A percentile compares a stretch with the other conserved stretches of the same genome.
phyloP scores from a whole-genome alignment of 2,797 vertebrate species.

The Lutjanus argentimaculatus region DNA sequence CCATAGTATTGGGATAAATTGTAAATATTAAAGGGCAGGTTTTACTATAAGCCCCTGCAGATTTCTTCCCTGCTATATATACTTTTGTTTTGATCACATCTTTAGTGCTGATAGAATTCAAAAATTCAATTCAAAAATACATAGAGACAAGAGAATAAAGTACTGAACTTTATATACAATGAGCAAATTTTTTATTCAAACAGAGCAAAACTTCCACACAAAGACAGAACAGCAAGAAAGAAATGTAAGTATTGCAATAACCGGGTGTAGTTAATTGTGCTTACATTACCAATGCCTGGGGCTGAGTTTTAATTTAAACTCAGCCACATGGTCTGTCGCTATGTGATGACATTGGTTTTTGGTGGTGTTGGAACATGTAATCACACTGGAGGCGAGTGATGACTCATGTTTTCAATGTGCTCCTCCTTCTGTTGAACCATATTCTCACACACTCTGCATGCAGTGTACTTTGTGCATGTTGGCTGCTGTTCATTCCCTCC shows the following conservation, averaged over 20 bases:
- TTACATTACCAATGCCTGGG: not conserved
- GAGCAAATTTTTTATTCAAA: not conserved
- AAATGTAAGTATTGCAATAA: not conserved
- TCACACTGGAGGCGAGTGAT: not conserved
- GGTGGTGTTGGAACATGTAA: not conserved
- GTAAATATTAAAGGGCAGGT: too few species aligned
- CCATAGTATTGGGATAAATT: too few species aligned
- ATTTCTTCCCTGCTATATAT: too few species aligned
- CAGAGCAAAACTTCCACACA: not conserved
- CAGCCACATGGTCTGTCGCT: not conserved
- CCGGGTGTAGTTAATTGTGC: not conserved
- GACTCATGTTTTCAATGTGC: slow-evolving; percentile 29
- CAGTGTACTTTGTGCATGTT: slow-evolving; percentile 37
- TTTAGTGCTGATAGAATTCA: too few species aligned
- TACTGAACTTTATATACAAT: not conserved
- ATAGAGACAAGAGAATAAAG: not conserved
- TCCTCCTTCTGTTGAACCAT: slow-evolving; percentile 13
- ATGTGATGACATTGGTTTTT: not conserved
- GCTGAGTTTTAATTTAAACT: not conserved
- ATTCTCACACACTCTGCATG: slow-evolving; percentile 36
- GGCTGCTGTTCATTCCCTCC: slow-evolving; percentile 27
- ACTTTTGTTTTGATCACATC: too few species aligned
- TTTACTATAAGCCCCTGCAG: too few species aligned
- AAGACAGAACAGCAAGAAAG: not conserved
- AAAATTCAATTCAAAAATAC: too few species aligned